phyloP scores from a whole-genome alignment of 1,140 invertebrate species.

The Calephelis virginiensis region DNA sequence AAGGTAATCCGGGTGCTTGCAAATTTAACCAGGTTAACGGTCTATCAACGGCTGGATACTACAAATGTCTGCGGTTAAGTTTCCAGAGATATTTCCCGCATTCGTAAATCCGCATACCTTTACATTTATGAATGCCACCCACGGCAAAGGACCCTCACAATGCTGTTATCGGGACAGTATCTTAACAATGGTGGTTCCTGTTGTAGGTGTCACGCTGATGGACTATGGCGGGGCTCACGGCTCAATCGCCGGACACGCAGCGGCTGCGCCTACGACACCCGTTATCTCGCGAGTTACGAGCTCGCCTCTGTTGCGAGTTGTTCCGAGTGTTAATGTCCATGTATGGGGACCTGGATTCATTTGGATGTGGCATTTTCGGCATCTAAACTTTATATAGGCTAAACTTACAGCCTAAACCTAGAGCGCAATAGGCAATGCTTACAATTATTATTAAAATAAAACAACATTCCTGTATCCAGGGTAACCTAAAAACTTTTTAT shows the following conservation, averaged over 20 bases:
- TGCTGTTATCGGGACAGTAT: background rate
- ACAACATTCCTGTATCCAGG: too few relatives aligned
- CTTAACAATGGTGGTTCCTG: background rate
- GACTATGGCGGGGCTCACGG: conserved; percentile 3
- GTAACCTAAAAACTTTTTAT: too few relatives aligned
- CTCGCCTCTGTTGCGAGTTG: background rate
- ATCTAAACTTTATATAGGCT: too few relatives aligned
- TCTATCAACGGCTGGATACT: too few relatives aligned
- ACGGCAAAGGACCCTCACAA: background rate
- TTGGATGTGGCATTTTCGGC: background rate
- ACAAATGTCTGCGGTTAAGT: too few relatives aligned
- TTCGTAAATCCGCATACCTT: background rate
- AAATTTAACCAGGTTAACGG: too few relatives aligned
- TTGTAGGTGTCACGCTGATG: conserved; percentile 4
- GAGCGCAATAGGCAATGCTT: too few relatives aligned
- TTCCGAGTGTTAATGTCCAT: background rate
- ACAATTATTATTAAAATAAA: too few relatives aligned
- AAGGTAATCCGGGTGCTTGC: too few relatives aligned
- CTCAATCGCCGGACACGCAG: background rate
- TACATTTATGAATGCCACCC: conserved; percentile 1
- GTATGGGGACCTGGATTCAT: background rate
- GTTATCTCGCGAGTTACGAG: conserved; percentile 3
- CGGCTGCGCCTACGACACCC: conserved; percentile 2
- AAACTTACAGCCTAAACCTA: too few relatives aligned
- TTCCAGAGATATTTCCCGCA: background rate